Base-by-base conservation (phyloP, 2,113 vertebrate genomes). In the Anoplopoma fimbria region DNA sequence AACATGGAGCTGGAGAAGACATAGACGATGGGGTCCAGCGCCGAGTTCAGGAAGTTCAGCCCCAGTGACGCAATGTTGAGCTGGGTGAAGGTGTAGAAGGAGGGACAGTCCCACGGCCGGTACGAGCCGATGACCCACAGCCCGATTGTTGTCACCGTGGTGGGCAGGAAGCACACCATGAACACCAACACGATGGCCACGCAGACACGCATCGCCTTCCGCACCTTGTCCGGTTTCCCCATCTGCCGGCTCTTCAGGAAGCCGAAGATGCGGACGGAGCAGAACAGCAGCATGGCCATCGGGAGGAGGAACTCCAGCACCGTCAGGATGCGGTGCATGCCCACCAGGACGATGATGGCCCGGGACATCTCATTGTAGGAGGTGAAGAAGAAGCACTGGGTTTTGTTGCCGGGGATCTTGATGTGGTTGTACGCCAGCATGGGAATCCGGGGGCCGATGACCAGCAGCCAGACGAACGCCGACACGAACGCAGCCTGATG, bases 41-140 rank as follows among this genome's bases (percentile, higher is more conserved):
- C 93, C 0, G 94, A 94, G 85, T 96, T 96, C 42, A 95, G 85
- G 85, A 95, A 95, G 77, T 94, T 93, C 57, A 96, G 77, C 0
- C 93, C 92, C 63, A 95, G 57, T 13, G 94, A 95, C 14, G 93
- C 82, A 23, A 94, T 90, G 75, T 86, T 95, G 72, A 95, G 79
- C 73, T 94, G 86, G 10, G 87, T 79, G 55, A 89, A 69, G 0
- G 79, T 68, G 84, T 93, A 92, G 72, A 93, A 83, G 15, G 91
- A 53, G 13, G 38, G 4, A 23, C 94, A 94, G 82, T 93, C 88
- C 70, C 47, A 55, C 0, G 81, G 61, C 0, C 63, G 82, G 70
- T 60, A 72, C 0, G 79, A 76, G 15, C 76, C 62, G 60, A 90
- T 81, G 38, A 72, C 31, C 81, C 79, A 89, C 42, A 85, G 53